phyloP scores from a whole-genome alignment of 53 echinoderm and acorn worm species.

The Luidia sarsii region DNA sequence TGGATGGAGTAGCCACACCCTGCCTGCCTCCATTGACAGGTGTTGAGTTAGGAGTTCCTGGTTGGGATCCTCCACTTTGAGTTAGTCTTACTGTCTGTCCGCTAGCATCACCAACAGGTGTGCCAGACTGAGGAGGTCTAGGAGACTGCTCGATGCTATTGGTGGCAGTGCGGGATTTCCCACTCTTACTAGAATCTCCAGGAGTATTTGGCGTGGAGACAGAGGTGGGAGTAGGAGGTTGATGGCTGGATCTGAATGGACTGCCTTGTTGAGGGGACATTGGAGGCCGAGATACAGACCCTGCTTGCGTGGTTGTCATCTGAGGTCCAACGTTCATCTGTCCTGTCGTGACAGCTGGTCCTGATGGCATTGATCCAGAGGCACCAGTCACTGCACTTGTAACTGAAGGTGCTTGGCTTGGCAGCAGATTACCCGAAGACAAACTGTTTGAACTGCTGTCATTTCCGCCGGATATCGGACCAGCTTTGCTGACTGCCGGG shows the following conservation, averaged over 20 bases:
- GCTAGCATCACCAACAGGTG: slow-evolving; percentile 68
- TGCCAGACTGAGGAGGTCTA: slow-evolving; percentile 83
- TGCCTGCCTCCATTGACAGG: slow-evolving; percentile 35
- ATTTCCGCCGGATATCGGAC: slow-evolving; percentile 16
- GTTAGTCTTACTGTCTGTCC: slow-evolving; percentile 39
- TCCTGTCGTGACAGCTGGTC: slow-evolving; percentile 5
- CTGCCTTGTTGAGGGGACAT: slow-evolving; percentile 59
- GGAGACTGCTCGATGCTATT: slow-evolving; percentile 67
- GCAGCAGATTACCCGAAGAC: slow-evolving; percentile 18
- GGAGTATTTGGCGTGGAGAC: slow-evolving; percentile 52
- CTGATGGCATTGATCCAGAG: slow-evolving; percentile 17
- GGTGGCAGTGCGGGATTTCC: slow-evolving; percentile 41
- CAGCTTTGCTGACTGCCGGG: slow-evolving; percentile 31
- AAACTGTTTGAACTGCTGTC: slow-evolving; percentile 1
- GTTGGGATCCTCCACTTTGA: slow-evolving; percentile 54
- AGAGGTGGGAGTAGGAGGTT: slow-evolving; percentile 57
- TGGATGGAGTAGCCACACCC: slow-evolving; percentile 43
- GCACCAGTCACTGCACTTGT: slow-evolving; percentile 46
- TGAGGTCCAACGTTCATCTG: slow-evolving; percentile 7
- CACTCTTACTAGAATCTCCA: slow-evolving; percentile 28
- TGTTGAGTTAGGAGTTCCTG: slow-evolving; percentile 49
- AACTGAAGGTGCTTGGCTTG: slow-evolving; percentile 8
- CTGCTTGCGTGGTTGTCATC: slow-evolving; percentile 44
- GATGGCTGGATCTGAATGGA: slow-evolving; percentile 50
- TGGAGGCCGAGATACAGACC: slow-evolving; percentile 42